Evolutionary conservation across 2,113 vertebrate species (phyloP).

Genomic region (Sander lucioperca): DNA sequence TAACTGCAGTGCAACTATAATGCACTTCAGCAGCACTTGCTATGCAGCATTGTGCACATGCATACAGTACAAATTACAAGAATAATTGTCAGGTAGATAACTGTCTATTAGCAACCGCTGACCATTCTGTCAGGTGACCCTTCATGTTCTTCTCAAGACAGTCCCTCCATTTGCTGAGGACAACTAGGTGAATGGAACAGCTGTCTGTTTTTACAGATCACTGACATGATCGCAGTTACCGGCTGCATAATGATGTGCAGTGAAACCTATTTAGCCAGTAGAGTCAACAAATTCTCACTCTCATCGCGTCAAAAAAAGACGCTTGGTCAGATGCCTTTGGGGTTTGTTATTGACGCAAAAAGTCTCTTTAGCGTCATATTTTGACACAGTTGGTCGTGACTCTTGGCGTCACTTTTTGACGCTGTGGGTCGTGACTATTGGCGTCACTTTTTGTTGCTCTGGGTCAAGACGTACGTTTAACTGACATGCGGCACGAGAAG

Average conservation of each 20-base stretch:
- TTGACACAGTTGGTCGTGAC: too few species aligned
- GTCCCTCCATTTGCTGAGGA: slow-evolving; percentile 9
- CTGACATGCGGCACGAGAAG: too few species aligned
- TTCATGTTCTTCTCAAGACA: neutral
- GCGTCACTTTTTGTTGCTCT: too few species aligned
- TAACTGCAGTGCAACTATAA: neutral
- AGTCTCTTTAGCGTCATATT: too few species aligned
- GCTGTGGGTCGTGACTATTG: too few species aligned
- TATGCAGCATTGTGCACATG: neutral
- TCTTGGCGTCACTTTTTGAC: too few species aligned
- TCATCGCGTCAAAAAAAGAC: too few species aligned
- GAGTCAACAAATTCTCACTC: neutral
- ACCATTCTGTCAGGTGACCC: neutral
- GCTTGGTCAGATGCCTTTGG: too few species aligned
- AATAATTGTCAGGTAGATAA: neutral
- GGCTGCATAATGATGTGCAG: slow-evolving; percentile 15
- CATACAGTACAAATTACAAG: neutral
- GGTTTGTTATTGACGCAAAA: too few species aligned
- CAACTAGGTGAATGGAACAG: slow-evolving; percentile 31
- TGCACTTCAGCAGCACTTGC: neutral
- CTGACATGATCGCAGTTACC: slow-evolving; percentile 3
- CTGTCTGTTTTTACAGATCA: slow-evolving; percentile 34
- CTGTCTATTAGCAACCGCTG: neutral
- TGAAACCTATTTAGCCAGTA: slow-evolving; percentile 9
- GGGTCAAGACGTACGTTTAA: too few species aligned